A percentile compares a stretch with the other conserved stretches of the same genome.
Evolutionary conservation across 2,888 invertebrate genomes (phyloP).

Genomic region (Andrena marginata): DNA sequence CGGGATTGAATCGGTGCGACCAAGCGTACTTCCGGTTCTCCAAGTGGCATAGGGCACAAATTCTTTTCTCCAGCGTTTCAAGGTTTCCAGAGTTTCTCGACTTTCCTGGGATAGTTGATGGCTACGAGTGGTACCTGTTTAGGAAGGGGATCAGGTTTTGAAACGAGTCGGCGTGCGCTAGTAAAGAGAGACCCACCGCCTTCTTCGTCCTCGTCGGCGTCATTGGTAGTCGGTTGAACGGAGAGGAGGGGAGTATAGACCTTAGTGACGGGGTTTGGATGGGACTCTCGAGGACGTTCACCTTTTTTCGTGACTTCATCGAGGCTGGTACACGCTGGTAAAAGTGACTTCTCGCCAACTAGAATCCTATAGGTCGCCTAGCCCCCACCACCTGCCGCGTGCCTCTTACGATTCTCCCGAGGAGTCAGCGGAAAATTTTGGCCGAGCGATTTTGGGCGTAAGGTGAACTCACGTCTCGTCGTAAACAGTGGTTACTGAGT

Average conservation of each 20-base stretch:
- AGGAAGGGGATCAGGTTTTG: slow-evolving; percentile 68
- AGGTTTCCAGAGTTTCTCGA: slow-evolving; percentile 68
- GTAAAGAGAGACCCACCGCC: slow-evolving; percentile 49
- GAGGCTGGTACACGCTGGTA: slow-evolving; percentile 76
- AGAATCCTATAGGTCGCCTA: slow-evolving; percentile 48
- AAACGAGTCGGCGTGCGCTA: slow-evolving; percentile 63
- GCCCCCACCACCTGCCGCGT: not conserved
- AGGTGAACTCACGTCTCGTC: not conserved
- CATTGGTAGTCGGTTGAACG: slow-evolving; percentile 38
- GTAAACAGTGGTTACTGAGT: not conserved
- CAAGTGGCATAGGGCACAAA: not conserved
- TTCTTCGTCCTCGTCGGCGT: slow-evolving; percentile 26
- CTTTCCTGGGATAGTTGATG: slow-evolving; percentile 51
- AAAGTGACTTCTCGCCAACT: slow-evolving; percentile 67
- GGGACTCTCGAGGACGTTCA: slow-evolving; percentile 82
- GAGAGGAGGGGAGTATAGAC: slow-evolving; percentile 49
- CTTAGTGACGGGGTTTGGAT: slow-evolving; percentile 78
- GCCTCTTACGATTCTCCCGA: not conserved
- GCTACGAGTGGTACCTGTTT: slow-evolving; percentile 44
- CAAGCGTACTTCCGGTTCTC: slow-evolving; percentile 29
- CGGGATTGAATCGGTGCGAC: not conserved
- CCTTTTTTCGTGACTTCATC: slow-evolving; percentile 84
- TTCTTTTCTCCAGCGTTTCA: slow-evolving; percentile 34
- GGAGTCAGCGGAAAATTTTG: slow-evolving; percentile 15
- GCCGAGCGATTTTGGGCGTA: not conserved